A percentile compares a stretch with the other conserved stretches of the same genome.
These are phyloP conservation scores for Pao palembangensis DNA, from an alignment of 2,113 vertebrate genomes.

Conservation along the genomic window DNA sequence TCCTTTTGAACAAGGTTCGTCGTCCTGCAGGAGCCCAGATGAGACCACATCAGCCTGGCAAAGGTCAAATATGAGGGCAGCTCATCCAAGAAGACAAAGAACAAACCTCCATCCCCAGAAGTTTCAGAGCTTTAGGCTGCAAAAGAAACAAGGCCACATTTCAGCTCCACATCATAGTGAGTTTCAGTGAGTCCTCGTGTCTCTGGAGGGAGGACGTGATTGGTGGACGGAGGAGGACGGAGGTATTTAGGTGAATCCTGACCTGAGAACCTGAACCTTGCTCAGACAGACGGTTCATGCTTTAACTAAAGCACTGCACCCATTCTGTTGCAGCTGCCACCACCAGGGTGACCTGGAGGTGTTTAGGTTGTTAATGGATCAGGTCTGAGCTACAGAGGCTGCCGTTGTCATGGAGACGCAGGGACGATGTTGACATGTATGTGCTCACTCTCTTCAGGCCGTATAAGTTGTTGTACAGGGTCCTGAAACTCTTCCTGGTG, in stretches of 20 bases:
- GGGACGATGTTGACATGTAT: background rate
- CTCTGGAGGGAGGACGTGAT: no score
- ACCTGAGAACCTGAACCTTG: no score
- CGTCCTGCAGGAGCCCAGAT: slow-evolving; percentile 75
- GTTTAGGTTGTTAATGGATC: no score
- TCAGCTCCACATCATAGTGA: background rate
- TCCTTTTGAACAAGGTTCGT: slow-evolving; percentile 87
- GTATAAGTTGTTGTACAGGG: slow-evolving; percentile 94
- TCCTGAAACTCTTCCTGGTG: slow-evolving; percentile 90
- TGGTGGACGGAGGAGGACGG: no score
- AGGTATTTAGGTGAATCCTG: no score
- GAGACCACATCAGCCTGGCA: background rate
- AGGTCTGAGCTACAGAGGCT: no score
- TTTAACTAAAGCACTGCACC: no score
- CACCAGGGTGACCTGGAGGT: no score
- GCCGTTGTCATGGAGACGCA: no score
- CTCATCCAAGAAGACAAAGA: background rate
- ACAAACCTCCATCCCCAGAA: slow-evolving; percentile 95
- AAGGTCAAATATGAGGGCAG: background rate
- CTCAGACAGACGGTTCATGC: no score
- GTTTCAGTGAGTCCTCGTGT: no score
- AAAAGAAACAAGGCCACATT: slow-evolving; percentile 17
- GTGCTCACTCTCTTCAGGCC: slow-evolving; percentile 89
- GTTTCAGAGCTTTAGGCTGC: slow-evolving; percentile 96
- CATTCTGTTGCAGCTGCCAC: no score